Base-by-base conservation (phyloP, 2,888 invertebrate species). In the Tinea pellionella region DNA sequence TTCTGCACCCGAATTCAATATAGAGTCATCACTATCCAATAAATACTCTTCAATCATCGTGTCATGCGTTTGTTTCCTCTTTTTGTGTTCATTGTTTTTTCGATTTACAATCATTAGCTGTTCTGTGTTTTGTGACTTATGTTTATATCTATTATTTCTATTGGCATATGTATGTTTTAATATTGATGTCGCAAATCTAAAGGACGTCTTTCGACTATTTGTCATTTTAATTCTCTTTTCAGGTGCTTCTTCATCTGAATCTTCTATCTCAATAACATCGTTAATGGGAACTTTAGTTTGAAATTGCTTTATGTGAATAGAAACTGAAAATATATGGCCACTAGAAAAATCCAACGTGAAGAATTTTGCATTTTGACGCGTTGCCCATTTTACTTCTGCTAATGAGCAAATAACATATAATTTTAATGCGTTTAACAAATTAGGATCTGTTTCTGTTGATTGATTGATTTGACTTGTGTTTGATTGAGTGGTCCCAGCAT, bases 281-380 rank as follows among this genome's bases (percentile, higher is more conserved):
- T 42, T 18, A 47, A 9, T 15, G 4, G 3, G 2, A 19, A 9
- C 1, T 24, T 18, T 55, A 9, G 2, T 55, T 18, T 24, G 13
- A 4, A 4, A 47, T 67, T 70, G 75, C 65, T 77, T 79, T 61
- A 85, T 73, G 61, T 72, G 72, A 6, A 86, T 77, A 63, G 75
- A 80, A 62, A 86, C 78, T 4, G 73, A 69, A n/a, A 69, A 61
- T 13, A 86, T 69, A 12, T 66, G 30, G 6, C 79, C 78, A 8
- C 69, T 73, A 0, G 68, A 66, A n/a, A 76, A 65, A 61, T 85
- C 76, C 61, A 81, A 65, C 69, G 81, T 82, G 62, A 70, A 85
- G 65, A 85, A 85, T 51, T 67, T 63, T 1, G 73, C 78, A 0
- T 73, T 66, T 6, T 75, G 66, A 15, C 72, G 66, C 60, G 70